Evolutionary conservation across 1,140 invertebrate species (phyloP), one percentile per base, ranked within the genome.

Genomic region (Hylaeus volcanicus): DNA sequence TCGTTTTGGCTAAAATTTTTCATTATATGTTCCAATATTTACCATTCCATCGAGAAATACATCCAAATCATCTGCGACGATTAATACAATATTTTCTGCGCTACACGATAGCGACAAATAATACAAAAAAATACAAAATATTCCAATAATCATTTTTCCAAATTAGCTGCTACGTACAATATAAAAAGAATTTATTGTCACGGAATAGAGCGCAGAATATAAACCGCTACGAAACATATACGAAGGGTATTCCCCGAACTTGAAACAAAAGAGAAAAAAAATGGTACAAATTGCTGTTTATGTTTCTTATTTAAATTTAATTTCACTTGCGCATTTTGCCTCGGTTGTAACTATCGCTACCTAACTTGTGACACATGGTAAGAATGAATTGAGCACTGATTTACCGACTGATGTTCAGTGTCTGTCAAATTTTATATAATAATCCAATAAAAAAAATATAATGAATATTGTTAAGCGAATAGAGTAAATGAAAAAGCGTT

Each of bases 21-120:
- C 55, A 26, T 53, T 12, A 26, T 26, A 26, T 51, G 3, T 9
- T 26, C 8, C 51, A 6, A 41, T 66, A 70, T 26, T 81, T 82
- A 96, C 96, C 94, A 97, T 95, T 53, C 97, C 96, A 92, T 96
- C 95, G 53, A 98, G 92, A 69, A 95, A 92, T 2, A 95, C 92
- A 94, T 98, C 98, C 91, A 98, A 97, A 94, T 98, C 97, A 92
- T 98, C 97, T 14, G 96, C 97, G 69, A 98, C 83, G 65, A 98
- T 94, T 58, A 98, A 89, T 56, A 98, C 93, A 84, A 98, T 96
- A 92, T 98, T 98, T 56, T 76, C 76, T 39, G 75, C 56, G 11
- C 48, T 58, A 56, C 64, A 39, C 37, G 68, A 81, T 26, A 70
- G 26, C 2, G 53, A 61, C 15, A 79, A 48, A 14, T 41, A 56